Conservation (phyloP, 2,888 invertebrate species). For the Ormia ochracea region DNA sequence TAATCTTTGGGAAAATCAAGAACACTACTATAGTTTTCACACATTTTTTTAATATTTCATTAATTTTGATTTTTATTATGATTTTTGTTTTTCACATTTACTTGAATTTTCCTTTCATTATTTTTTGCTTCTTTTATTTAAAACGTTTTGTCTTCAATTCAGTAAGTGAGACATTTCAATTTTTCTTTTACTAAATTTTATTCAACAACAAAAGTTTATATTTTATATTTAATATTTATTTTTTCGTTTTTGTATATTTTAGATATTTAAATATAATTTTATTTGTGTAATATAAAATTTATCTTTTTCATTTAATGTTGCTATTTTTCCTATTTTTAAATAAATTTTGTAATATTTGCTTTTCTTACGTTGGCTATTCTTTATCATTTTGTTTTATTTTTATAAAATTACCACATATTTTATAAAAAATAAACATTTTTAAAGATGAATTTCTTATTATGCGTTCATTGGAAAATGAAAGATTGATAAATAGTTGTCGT, state of each 20-base stretch:
- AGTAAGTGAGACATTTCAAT: slow-evolving; percentile 42
- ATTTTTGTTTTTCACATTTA: background rate
- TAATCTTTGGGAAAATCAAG: no score
- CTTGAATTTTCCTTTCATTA: background rate
- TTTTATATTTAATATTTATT: slow-evolving; percentile 26
- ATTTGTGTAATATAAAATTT: background rate
- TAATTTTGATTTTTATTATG: no score
- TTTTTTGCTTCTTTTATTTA: slow-evolving; percentile 14
- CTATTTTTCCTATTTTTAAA: slow-evolving; percentile 43
- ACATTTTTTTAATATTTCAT: background rate
- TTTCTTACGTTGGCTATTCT: background rate
- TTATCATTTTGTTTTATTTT: background rate
- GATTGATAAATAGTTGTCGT: background rate
- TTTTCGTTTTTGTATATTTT: background rate
- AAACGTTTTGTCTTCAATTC: background rate
- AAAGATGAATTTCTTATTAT: slow-evolving; percentile 37
- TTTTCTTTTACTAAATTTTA: slow-evolving; percentile 4
- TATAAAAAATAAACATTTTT: background rate
- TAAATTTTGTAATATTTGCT: slow-evolving; percentile 35
- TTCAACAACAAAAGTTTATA: slow-evolving; percentile 18
- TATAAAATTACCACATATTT: background rate
- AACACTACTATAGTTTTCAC: background rate
- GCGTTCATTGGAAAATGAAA: slow-evolving; percentile 30
- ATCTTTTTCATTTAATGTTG: slow-evolving; percentile 4
- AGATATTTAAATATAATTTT: background rate